These are phyloP conservation scores for Aptenodytes patagonicus DNA, from an alignment of 2,113 vertebrate genomes.

Conservation along the genomic window DNA sequence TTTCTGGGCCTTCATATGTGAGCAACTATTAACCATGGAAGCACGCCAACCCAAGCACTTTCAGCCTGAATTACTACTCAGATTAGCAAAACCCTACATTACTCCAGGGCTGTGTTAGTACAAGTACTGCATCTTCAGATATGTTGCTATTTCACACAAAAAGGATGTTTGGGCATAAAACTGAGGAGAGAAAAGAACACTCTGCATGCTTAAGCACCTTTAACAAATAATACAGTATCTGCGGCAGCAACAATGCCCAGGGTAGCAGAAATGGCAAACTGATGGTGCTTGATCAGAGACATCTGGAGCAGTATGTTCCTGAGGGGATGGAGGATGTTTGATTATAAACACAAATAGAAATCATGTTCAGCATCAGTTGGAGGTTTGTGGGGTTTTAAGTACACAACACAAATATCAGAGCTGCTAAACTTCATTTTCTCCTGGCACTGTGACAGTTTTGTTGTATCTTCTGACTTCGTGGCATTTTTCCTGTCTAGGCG, in stretches of 20 bases:
- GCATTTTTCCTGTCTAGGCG: neutral
- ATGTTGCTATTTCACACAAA: neutral
- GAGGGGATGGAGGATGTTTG: neutral
- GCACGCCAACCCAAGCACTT: neutral
- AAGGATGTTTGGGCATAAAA: neutral
- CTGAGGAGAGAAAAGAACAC: neutral
- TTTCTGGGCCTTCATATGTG: rapidly evolving
- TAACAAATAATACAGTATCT: neutral
- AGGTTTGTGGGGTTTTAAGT: rapidly evolving
- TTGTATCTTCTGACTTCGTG: neutral
- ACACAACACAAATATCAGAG: neutral
- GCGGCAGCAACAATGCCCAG: neutral
- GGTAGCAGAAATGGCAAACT: neutral
- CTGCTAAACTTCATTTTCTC: neutral
- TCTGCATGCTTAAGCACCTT: neutral
- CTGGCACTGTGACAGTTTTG: neutral
- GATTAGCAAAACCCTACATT: neutral
- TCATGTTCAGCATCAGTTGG: neutral
- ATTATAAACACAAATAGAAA: neutral
- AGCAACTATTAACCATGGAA: neutral
- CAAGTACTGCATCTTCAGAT: neutral
- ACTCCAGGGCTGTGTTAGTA: neutral
- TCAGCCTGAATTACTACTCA: neutral
- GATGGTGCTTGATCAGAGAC: neutral
- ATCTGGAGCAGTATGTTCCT: neutral